phyloP scores from a whole-genome alignment of 2,113 vertebrate genomes.

The Telmatochromis brichardi region DNA sequence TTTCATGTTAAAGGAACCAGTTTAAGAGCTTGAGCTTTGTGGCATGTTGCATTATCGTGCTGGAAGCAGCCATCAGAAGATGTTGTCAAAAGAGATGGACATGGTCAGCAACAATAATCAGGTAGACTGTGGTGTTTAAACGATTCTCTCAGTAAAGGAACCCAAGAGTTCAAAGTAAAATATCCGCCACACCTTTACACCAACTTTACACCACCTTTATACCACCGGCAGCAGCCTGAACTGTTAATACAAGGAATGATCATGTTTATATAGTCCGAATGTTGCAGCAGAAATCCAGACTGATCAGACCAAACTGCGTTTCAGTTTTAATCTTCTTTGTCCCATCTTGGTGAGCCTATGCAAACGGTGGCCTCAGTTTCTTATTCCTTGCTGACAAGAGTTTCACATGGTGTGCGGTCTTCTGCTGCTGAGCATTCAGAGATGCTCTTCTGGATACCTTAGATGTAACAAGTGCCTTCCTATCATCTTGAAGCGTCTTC shows the following conservation, averaged over 20 bases:
- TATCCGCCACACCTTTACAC: not conserved
- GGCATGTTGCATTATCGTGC: not conserved
- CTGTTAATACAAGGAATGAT: not conserved
- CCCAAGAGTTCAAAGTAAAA: not conserved
- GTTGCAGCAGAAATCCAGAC: not conserved
- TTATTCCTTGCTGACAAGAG: not conserved
- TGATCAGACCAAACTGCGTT: rapidly evolving
- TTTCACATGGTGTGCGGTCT: not conserved
- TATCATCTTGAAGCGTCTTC: not conserved
- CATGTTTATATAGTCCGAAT: not conserved
- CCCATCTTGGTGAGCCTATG: not conserved
- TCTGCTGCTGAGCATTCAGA: not conserved
- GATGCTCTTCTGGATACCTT: not conserved
- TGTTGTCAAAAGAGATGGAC: not conserved
- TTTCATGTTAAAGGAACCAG: not conserved
- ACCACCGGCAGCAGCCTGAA: not conserved
- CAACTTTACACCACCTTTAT: not conserved
- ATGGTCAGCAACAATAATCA: not conserved
- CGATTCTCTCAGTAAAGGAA: not conserved
- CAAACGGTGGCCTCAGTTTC: rapidly evolving
- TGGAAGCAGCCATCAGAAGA: not conserved
- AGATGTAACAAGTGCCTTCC: not conserved
- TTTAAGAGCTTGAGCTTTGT: not conserved
- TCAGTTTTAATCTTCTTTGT: rapidly evolving
- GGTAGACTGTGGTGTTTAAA: not conserved